phyloP scores from a whole-genome alignment of 2,797 vertebrate species.

The Cyprinella venusta region DNA sequence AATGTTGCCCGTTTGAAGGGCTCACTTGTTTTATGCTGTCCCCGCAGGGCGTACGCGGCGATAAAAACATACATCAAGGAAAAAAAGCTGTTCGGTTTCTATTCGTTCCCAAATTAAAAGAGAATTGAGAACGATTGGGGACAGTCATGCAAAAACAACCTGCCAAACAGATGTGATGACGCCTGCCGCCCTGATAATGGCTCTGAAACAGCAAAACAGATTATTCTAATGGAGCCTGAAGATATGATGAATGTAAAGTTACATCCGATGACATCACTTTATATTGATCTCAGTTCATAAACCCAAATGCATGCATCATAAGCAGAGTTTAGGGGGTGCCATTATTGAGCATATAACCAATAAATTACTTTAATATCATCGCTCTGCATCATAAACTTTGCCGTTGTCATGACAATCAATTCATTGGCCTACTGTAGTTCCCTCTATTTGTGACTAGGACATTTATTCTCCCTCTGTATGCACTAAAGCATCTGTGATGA shows the following conservation, averaged over 20 bases:
- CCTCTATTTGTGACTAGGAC: background rate
- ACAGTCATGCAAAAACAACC: slow-evolving; percentile 44
- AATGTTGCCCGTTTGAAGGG: slow-evolving; percentile 30
- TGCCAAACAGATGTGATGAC: slow-evolving; percentile 30
- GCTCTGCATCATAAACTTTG: slow-evolving; percentile 12
- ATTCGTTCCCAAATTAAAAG: slow-evolving; percentile 44
- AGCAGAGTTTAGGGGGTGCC: background rate
- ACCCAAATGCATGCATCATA: background rate
- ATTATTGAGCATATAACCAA: background rate
- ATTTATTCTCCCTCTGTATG: background rate
- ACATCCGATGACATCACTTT: background rate
- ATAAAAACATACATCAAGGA: slow-evolving; percentile 46
- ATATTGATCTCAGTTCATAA: slow-evolving; percentile 15
- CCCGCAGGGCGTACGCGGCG: background rate
- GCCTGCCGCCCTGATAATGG: slow-evolving; percentile 26
- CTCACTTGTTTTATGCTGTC: slow-evolving; percentile 23
- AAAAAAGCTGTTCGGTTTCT: slow-evolving; percentile 29
- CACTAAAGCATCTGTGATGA: background rate
- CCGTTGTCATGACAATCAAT: slow-evolving; percentile 15
- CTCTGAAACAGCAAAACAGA: slow-evolving; percentile 18
- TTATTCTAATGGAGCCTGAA: slow-evolving; percentile 44
- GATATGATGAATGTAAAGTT: slow-evolving; percentile 15
- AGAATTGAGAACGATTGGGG: slow-evolving; percentile 28
- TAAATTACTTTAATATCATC: background rate
- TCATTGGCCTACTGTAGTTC: background rate